Evolutionary conservation across 2,888 invertebrate genomes (phyloP), one percentile per base, ranked within the genome.

Genomic region (Acanthopleura granulata): DNA sequence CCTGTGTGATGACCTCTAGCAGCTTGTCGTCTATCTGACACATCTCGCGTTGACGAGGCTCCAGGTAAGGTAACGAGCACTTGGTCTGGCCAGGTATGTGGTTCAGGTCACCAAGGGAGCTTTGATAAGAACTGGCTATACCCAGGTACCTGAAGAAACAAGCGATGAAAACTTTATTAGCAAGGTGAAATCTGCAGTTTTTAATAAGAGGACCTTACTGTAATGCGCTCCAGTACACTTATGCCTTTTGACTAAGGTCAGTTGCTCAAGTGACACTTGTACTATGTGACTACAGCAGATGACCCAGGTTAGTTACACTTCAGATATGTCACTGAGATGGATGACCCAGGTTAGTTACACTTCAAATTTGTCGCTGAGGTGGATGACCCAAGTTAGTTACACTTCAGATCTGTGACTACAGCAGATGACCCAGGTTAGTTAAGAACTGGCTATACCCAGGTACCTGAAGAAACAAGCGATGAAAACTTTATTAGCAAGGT

Each of bases 1-100:
- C 97, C 27, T 93, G 93, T 74, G 88, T 83, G 73, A 91, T 86
- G 1, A 90, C 88, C 89, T 94, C 94, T 81, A 95, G 92, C 88
- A 95, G 93, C 88, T 93, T 94, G 84, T 94, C 93, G 81, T 94
- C 94, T 75, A 93, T 92, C 77, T 93, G 91, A 87, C 95, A 96
- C 69, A 95, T 91, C 86, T 94, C 94, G 72, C 89, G 88, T 90
- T 95, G 95, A 83, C 93, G 92, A 78, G 94, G 94, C 18, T 92
- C 93, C 74, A 95, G 91, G 85, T 93, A 95, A 81, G 93, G 93
- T 81, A 95, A 91, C 4, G 71, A 49, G 49, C 71, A 71, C 49
- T 49, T 40, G n/a, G 40, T 22, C 75, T 74, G 62, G 74, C 82
- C 76, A 74, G 81, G 62, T 88, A 86, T 78, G 87, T 88, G 76